Percentiles rank a stretch among this genome's conserved stretches.
Conservation (phyloP, 2,888 invertebrate genomes). For the Melangyna quadrimaculata region DNA sequence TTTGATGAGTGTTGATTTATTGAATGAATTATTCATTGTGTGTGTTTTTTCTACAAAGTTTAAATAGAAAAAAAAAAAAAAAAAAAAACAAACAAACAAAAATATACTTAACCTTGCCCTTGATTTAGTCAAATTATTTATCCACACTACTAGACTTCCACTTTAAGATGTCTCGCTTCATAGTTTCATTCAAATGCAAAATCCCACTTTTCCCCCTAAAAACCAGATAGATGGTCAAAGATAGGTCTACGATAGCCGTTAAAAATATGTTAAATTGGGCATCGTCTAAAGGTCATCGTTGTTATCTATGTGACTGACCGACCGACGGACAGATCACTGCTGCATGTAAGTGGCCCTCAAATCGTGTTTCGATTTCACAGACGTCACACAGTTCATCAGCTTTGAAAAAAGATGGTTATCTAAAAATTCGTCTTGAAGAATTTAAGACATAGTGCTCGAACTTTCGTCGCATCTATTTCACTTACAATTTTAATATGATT, state of each 20-base stretch:
- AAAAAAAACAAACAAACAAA: background rate
- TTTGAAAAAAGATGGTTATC: background rate
- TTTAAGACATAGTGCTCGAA: background rate
- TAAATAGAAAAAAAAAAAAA: background rate
- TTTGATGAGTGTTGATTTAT: background rate
- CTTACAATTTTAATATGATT: background rate
- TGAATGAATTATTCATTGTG: constrained; percentile 5
- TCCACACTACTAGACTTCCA: constrained; percentile 9
- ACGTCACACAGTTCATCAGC: constrained; percentile 5
- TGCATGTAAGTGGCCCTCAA: constrained; percentile 5
- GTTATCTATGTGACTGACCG: background rate
- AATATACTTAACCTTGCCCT: constrained; percentile 51
- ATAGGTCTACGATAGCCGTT: constrained; percentile 25
- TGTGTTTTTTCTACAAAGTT: background rate
- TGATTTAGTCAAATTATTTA: constrained; percentile 59
- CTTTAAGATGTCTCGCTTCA: background rate
- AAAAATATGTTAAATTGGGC: constrained; percentile 29
- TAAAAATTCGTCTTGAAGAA: background rate
- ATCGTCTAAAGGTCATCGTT: constrained; percentile 44
- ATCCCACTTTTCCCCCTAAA: background rate
- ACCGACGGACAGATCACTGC: background rate
- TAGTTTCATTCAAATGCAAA: constrained; percentile 48
- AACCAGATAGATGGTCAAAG: background rate
- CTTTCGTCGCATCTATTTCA: background rate
- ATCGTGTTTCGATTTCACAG: background rate